Conservation (phyloP, 2,797 vertebrate species). For the Ficedula albicollis region DNA sequence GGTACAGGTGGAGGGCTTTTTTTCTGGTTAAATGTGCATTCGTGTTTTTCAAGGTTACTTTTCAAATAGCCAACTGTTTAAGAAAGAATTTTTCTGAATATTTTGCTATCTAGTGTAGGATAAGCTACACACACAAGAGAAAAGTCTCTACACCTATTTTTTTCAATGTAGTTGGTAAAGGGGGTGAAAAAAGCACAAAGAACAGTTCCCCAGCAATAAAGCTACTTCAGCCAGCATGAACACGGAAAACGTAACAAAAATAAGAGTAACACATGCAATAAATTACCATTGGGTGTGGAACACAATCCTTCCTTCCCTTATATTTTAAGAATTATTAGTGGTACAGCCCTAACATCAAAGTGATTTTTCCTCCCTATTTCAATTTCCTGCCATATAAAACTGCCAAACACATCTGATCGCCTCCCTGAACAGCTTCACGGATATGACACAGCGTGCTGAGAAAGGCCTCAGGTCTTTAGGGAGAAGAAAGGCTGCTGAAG, state of each 20-base stretch:
- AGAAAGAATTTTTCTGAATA: not conserved
- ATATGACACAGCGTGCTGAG: not conserved
- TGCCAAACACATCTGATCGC: not conserved
- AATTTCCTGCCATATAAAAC: constrained; percentile 47
- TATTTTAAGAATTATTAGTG: constrained; percentile 3
- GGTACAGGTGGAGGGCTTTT: not conserved
- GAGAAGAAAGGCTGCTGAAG: not conserved
- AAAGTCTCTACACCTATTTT: not conserved
- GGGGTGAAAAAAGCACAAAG: not conserved
- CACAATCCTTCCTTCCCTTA: not conserved
- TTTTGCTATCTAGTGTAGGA: not conserved
- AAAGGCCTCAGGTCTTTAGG: not conserved
- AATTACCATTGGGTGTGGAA: not conserved
- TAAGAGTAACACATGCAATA: not conserved
- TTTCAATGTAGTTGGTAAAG: not conserved
- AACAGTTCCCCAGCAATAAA: not conserved
- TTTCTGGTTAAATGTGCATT: not conserved
- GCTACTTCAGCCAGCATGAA: not conserved
- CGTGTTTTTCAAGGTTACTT: not conserved
- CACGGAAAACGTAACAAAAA: not conserved
- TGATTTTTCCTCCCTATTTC: constrained; percentile 6
- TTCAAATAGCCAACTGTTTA: not conserved
- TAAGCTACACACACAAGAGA: not conserved
- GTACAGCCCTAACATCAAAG: constrained; percentile 40
- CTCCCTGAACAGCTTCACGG: not conserved